Conservation (phyloP, 2,113 vertebrate species). For the Alectura lathami region DNA sequence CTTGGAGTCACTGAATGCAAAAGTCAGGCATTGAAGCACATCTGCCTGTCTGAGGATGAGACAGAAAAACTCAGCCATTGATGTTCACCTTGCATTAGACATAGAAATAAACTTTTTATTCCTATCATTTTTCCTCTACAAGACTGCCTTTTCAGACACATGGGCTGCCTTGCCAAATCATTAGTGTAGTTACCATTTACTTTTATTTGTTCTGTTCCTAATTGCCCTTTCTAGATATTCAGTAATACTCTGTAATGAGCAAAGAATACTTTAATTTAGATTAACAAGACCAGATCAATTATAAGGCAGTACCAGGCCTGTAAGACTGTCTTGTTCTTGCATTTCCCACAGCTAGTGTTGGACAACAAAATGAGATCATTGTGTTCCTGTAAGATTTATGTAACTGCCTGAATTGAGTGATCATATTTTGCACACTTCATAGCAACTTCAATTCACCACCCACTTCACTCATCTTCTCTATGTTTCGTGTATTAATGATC, state of each 20-base stretch:
- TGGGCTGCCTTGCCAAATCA: not conserved
- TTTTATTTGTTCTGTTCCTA: not conserved
- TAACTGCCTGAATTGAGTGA: not conserved
- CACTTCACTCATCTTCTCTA: not conserved
- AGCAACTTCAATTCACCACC: not conserved
- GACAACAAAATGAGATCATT: constrained; percentile 14
- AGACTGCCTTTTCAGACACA: not conserved
- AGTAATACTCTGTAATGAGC: constrained; percentile 30
- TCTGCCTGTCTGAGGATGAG: not conserved
- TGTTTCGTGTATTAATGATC: not conserved
- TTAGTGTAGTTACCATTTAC: not conserved
- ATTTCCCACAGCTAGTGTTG: not conserved
- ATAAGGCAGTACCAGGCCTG: not conserved
- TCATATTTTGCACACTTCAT: constrained; percentile 2
- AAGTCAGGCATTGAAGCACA: not conserved
- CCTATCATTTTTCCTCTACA: not conserved
- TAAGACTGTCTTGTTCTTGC: constrained; percentile 21
- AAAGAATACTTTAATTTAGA: constrained; percentile 60
- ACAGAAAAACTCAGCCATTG: not conserved
- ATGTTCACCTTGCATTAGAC: not conserved
- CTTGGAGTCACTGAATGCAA: not conserved
- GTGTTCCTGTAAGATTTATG: not conserved
- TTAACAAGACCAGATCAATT: constrained; percentile 41
- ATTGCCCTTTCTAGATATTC: not conserved
- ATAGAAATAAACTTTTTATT: not conserved